Conservation (phyloP, 2,797 vertebrate species). For the Peromyscus attwateri region DNA sequence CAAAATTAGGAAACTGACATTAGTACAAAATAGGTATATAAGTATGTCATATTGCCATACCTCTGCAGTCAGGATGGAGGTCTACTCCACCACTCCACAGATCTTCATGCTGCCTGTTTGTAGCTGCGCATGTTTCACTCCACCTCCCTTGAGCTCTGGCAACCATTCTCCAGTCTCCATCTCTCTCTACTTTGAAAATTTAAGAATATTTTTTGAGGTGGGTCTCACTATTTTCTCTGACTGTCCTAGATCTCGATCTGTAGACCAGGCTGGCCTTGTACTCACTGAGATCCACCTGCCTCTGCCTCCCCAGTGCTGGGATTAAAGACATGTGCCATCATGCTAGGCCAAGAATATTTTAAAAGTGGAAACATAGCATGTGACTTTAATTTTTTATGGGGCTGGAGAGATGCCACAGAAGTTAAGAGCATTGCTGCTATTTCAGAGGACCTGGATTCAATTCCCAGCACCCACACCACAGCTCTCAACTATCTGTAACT, state of each 20-base stretch:
- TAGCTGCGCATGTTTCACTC: not conserved
- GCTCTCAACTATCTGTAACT: not conserved
- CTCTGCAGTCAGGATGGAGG: not conserved
- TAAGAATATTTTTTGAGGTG: not conserved
- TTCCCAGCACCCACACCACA: not conserved
- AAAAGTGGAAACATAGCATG: not conserved
- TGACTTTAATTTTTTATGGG: not conserved
- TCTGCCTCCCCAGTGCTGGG: not conserved
- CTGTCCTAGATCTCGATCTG: not conserved
- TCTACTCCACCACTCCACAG: not conserved
- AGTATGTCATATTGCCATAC: conserved; percentile 1
- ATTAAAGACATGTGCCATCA: not conserved
- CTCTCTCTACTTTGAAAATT: not conserved
- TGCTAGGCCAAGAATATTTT: not conserved
- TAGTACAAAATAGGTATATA: not conserved
- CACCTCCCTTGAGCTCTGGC: not conserved
- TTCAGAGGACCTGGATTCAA: not conserved
- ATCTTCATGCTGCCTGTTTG: not conserved
- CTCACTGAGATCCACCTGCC: not conserved
- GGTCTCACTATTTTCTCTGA: not conserved
- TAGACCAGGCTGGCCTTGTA: not conserved
- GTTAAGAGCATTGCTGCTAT: not conserved
- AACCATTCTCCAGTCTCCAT: not conserved
- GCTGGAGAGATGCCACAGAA: not conserved
- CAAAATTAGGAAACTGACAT: conserved; percentile 21